Percentiles rank a stretch among this genome's conserved stretches.
Evolutionary conservation across 2,888 invertebrate species (phyloP).

Genomic region (Oxytorus armatus): DNA sequence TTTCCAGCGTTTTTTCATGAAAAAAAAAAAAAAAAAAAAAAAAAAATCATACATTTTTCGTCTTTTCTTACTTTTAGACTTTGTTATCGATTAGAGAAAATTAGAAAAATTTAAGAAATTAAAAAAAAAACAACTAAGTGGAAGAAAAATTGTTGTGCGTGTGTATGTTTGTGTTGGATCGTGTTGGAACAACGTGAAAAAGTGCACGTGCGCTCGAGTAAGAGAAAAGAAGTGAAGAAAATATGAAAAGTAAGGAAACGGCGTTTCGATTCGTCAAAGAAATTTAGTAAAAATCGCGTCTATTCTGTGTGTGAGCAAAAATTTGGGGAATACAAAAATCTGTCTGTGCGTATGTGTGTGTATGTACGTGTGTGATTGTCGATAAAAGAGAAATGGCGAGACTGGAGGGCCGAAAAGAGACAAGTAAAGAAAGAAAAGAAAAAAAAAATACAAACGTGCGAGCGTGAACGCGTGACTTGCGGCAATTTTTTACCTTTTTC

Average conservation of each 20-base stretch:
- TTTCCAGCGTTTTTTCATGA: slow-evolving; percentile 39
- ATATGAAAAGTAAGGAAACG: slow-evolving; percentile 1
- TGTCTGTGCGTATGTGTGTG: slow-evolving; percentile 27
- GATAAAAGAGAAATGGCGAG: slow-evolving; percentile 53
- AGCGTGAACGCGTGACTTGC: slow-evolving; percentile 69
- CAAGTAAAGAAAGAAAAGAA: slow-evolving; percentile 37
- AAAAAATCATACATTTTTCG: too few relatives aligned
- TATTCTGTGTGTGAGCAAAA: slow-evolving; percentile 31
- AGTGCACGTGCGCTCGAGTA: slow-evolving; percentile 31
- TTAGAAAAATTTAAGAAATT: slow-evolving; percentile 26
- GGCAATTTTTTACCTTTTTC: slow-evolving; percentile 78
- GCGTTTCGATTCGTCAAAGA: slow-evolving; percentile 37
- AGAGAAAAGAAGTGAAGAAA: slow-evolving; percentile 36
- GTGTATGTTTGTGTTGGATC: slow-evolving; percentile 7
- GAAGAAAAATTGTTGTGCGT: slow-evolving; percentile 23
- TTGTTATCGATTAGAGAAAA: slow-evolving; percentile 63
- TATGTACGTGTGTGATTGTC: slow-evolving; percentile 20
- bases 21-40: too few relatives aligned
- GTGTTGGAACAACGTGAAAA: too few relatives aligned
- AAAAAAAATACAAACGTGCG: slow-evolving; percentile 65
- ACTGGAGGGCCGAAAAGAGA: slow-evolving; percentile 65
- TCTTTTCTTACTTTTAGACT: slow-evolving; percentile 68
- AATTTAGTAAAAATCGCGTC: slow-evolving; percentile 55
- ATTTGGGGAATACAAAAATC: slow-evolving; percentile 32
- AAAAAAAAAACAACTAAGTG: background rate